Percentiles rank a stretch among this genome's conserved stretches.
phyloP scores from a whole-genome alignment of 2,797 vertebrate species.

The Octomys mimax region DNA sequence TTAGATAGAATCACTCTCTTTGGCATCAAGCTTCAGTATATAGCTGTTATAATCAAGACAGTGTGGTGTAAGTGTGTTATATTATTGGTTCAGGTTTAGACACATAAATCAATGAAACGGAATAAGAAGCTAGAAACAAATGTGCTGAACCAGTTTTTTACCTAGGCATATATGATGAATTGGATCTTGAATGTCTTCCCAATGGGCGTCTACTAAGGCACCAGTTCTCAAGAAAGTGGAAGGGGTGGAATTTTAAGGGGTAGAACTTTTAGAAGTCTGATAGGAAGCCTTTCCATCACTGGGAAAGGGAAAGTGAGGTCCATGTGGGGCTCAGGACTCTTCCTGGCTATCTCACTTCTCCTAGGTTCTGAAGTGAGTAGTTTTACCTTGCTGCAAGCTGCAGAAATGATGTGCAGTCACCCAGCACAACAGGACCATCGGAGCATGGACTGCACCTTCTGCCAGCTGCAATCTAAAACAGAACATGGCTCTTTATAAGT shows the following conservation, averaged over 20 bases:
- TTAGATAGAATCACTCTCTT: not conserved
- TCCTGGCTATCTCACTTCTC: not conserved
- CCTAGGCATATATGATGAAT: not conserved
- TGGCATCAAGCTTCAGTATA: not conserved
- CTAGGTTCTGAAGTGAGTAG: no score
- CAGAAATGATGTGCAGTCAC: no score
- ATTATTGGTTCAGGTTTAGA: not conserved
- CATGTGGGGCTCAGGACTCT: not conserved
- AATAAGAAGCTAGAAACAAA: not conserved
- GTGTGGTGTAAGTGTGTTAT: not conserved
- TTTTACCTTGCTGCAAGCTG: not conserved
- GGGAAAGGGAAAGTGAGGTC: no score
- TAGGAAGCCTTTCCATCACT: no score
- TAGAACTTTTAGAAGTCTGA: not conserved
- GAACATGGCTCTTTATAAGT: no score
- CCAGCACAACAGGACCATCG: not conserved
- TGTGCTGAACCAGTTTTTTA: not conserved
- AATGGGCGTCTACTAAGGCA: no score
- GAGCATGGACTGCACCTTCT: no score
- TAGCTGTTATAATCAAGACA: not conserved
- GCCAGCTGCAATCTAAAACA: not conserved
- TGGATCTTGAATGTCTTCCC: not conserved
- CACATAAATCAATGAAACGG: not conserved
- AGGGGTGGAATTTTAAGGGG: not conserved
- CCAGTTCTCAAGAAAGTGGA: not conserved